These are phyloP conservation scores for Sapajus apella DNA, from an alignment of 2,113 vertebrate genomes.

Conservation along the genomic window DNA sequence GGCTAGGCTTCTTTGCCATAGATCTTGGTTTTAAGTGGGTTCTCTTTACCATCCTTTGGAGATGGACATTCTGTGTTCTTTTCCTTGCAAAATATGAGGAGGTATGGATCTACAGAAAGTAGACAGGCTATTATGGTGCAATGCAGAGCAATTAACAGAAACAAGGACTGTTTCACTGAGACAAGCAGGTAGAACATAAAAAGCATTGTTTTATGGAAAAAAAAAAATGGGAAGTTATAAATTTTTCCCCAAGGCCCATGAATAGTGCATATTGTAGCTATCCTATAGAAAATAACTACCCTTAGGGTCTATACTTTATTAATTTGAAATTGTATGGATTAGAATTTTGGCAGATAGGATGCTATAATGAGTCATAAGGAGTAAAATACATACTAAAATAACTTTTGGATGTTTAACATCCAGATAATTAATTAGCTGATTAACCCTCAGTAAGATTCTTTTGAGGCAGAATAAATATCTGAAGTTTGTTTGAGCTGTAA, in stretches of 20 bases:
- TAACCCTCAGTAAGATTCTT: background rate
- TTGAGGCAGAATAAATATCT: constrained; percentile 28
- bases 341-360: constrained; percentile 16
- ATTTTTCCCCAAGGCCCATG: background rate
- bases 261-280: background rate
- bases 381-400: background rate
- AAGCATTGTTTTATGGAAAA: constrained; percentile 27
- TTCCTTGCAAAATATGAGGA: constrained; percentile 1
- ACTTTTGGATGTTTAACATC: background rate
- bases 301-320: background rate
- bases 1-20: background rate
- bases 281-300: background rate
- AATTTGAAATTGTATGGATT: constrained; percentile 51
- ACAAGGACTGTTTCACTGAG: background rate
- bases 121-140: background rate
- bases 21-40: background rate
- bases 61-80: background rate
- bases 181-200: background rate
- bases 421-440: background rate
- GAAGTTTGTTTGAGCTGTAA: background rate
- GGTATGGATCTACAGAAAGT: background rate
- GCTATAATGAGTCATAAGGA: background rate
- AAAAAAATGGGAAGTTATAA: background rate
- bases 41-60: background rate
- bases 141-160: background rate